Evolutionary conservation across 2,797 vertebrate species (phyloP).

Genomic region (Danionella dracula): DNA sequence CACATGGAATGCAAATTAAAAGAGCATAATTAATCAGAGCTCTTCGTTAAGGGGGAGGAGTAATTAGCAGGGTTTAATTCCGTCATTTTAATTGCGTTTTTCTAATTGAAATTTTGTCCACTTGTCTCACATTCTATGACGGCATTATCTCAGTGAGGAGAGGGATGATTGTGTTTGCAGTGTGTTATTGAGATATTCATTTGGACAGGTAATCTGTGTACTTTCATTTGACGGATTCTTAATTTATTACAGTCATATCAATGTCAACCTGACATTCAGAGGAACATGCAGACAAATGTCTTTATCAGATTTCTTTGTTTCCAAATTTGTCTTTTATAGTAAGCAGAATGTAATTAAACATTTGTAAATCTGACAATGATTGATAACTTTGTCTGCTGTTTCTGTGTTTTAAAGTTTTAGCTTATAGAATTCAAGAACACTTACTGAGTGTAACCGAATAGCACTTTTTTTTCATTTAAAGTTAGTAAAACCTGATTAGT

Average conservation of each 20-base stretch:
- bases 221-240: not conserved
- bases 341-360: not conserved
- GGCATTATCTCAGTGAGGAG: slow-evolving; percentile 1
- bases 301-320: not conserved
- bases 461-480: too few species aligned
- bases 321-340: too few species aligned
- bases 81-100: slow-evolving; percentile 42
- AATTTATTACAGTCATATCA: not conserved
- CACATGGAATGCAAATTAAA: slow-evolving; percentile 50
- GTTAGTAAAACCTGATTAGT: too few species aligned
- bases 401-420: not conserved
- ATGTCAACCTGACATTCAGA: not conserved
- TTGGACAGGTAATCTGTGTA: not conserved
- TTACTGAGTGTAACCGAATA: too few species aligned
- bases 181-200: not conserved
- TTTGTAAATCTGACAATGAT: not conserved
- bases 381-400: too few species aligned
- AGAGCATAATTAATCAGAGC: slow-evolving; percentile 46
- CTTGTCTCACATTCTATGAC: slow-evolving; percentile 28
- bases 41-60: slow-evolving; percentile 26
- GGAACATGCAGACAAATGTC: not conserved
- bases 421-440: too few species aligned
- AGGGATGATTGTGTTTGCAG: not conserved
- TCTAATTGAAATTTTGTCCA: slow-evolving; percentile 44
- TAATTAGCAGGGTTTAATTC: slow-evolving; percentile 47